phyloP scores from a whole-genome alignment of 2,113 vertebrate species.

The Sakesphorus luctuosus region DNA sequence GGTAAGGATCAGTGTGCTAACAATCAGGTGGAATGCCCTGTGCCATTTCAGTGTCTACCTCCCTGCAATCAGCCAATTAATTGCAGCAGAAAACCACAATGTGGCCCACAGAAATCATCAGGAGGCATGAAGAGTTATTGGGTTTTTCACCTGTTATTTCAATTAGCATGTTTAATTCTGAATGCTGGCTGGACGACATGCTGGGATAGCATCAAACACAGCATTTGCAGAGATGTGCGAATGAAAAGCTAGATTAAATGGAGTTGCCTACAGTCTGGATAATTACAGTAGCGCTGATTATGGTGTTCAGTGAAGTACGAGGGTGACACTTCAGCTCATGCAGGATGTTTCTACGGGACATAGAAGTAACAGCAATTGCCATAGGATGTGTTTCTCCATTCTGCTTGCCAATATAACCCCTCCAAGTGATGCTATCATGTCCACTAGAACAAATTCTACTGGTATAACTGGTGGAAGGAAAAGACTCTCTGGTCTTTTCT shows the following conservation, averaged over 20 bases:
- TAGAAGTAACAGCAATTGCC: not conserved
- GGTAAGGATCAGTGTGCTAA: not conserved
- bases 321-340: not conserved
- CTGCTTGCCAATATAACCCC: not conserved
- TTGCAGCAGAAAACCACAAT: not conserved
- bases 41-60: not conserved
- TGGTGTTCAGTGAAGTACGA: not conserved
- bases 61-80: not conserved
- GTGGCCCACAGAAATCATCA: not conserved
- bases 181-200: not conserved
- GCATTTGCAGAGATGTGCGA: not conserved
- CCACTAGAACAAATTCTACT: not conserved
- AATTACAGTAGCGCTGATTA: not conserved
- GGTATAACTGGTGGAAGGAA: not conserved
- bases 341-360: not conserved
- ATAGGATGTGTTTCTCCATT: not conserved
- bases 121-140: not conserved
- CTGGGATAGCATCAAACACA: not conserved
- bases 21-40: not conserved
- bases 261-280: not conserved
- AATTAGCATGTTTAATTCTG: not conserved
- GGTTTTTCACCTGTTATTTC: not conserved
- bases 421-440: not conserved
- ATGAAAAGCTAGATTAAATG: not conserved
- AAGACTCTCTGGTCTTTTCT: not conserved